Evolutionary conservation across 2,888 invertebrate species (phyloP).

Genomic region (Lithophane ornitopus): DNA sequence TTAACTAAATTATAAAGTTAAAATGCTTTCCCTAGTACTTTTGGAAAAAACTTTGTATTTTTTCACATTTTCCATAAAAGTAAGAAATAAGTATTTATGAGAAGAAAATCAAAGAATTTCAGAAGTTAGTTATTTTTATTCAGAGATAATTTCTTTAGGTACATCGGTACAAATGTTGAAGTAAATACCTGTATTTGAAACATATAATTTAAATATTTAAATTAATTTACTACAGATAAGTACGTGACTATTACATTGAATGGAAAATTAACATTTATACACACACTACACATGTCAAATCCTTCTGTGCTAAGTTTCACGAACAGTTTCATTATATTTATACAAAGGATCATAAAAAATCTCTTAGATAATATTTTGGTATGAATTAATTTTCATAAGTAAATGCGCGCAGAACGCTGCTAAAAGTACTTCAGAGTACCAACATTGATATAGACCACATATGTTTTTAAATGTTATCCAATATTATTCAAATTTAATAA

Average conservation of each 20-base stretch:
- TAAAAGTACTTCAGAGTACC: slow-evolving; percentile 54
- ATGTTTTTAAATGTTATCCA: slow-evolving; percentile 41
- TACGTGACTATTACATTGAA: slow-evolving; percentile 59
- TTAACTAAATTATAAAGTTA: slow-evolving; percentile 51
- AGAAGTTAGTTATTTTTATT: slow-evolving; percentile 69
- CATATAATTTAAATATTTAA: slow-evolving; percentile 57
- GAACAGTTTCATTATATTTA: slow-evolving; percentile 57
- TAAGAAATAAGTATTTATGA: slow-evolving; percentile 12
- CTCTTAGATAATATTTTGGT: slow-evolving; percentile 59
- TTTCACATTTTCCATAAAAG: slow-evolving; percentile 5
- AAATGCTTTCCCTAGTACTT: slow-evolving; percentile 17
- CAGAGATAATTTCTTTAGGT: slow-evolving; percentile 63
- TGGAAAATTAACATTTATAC: slow-evolving; percentile 68
- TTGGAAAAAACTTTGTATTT: slow-evolving; percentile 24
- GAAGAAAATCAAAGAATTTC: slow-evolving; percentile 33
- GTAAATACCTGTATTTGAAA: slow-evolving; percentile 67
- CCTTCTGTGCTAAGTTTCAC: slow-evolving; percentile 79
- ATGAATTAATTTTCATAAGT: slow-evolving; percentile 41
- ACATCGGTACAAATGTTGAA: slow-evolving; percentile 67
- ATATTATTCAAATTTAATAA: slow-evolving; percentile 45
- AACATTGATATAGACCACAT: slow-evolving; percentile 62
- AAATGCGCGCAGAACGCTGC: slow-evolving; percentile 41
- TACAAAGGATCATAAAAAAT: slow-evolving; percentile 67
- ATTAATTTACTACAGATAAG: slow-evolving; percentile 57
- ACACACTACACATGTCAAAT: slow-evolving; percentile 81